Conservation (phyloP, 1,140 invertebrate species). For the Steinernema khuongi region DNA sequence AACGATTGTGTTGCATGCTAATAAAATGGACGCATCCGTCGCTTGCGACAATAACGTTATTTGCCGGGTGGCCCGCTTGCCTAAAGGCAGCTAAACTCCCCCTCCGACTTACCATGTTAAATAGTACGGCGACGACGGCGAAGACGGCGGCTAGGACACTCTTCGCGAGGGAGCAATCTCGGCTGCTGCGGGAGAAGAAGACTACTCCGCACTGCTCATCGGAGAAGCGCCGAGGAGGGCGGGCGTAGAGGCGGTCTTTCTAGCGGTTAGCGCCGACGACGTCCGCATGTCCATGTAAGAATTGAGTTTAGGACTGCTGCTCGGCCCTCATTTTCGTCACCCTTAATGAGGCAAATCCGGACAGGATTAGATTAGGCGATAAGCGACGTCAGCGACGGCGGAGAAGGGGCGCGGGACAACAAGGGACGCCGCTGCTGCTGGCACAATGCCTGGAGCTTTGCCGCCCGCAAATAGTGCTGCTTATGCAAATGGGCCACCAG, state of each 20-base stretch:
- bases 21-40: not conserved
- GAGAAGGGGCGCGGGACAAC: not conserved
- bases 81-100: not conserved
- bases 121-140: not conserved
- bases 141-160: not conserved
- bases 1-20: slow-evolving; percentile 16
- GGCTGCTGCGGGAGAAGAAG: not conserved
- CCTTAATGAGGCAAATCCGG: slow-evolving; percentile 16
- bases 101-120: not conserved
- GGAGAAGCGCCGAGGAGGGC: not conserved
- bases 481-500: not conserved
- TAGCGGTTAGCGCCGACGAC: not conserved
- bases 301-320: slow-evolving; percentile 6
- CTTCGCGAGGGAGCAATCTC: not conserved
- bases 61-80: not conserved
- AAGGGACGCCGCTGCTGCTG: not conserved
- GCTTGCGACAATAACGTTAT: slow-evolving; percentile 1
- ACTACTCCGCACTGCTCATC: not conserved
- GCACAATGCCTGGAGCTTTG: not conserved
- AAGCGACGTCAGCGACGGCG: not conserved
- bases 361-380: slow-evolving; percentile 10
- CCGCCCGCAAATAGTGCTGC: not conserved
- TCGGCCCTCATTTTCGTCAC: slow-evolving; percentile 14
- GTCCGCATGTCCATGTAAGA: not conserved
- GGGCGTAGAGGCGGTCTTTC: not conserved